Evolutionary conservation across 2,888 invertebrate genomes (phyloP).

Genomic region (Tenthredo scrophulariae): DNA sequence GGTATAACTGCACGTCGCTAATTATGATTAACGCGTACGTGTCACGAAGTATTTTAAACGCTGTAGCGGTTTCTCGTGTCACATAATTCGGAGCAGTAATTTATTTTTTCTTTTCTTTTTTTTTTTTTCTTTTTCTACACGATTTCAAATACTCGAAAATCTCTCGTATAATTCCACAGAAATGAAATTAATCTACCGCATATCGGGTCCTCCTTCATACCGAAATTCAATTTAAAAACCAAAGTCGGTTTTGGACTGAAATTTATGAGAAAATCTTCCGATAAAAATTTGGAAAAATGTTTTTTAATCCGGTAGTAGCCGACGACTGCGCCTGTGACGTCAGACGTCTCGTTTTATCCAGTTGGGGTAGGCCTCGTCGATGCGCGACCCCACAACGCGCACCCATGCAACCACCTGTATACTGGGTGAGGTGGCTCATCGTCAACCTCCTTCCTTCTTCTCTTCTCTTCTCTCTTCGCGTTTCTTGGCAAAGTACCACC

Average conservation of each 20-base stretch:
- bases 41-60: not conserved
- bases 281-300: not conserved
- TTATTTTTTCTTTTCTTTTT: no score
- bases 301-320: conserved; percentile 4
- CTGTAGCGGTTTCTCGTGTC: not conserved
- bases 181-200: no score
- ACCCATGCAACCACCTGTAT: conserved; percentile 48
- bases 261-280: not conserved
- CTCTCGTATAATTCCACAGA: no score
- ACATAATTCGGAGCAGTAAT: not conserved
- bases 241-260: no score
- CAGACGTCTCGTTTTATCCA: conserved; percentile 28
- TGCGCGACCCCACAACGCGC: conserved; percentile 32
- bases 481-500: conserved; percentile 13
- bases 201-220: no score
- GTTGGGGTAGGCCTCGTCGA: conserved; percentile 41
- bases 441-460: conserved; percentile 24
- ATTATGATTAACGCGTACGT: not conserved
- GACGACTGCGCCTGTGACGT: conserved; percentile 35
- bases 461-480: conserved; percentile 24
- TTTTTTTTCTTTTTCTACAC: no score
- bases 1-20: not conserved
- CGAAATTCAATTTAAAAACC: no score
- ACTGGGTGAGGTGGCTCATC: not conserved
- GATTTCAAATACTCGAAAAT: no score